These are phyloP conservation scores for Tetraneura akinire DNA, from an alignment of 1,140 invertebrate genomes.

Conservation along the genomic window DNA sequence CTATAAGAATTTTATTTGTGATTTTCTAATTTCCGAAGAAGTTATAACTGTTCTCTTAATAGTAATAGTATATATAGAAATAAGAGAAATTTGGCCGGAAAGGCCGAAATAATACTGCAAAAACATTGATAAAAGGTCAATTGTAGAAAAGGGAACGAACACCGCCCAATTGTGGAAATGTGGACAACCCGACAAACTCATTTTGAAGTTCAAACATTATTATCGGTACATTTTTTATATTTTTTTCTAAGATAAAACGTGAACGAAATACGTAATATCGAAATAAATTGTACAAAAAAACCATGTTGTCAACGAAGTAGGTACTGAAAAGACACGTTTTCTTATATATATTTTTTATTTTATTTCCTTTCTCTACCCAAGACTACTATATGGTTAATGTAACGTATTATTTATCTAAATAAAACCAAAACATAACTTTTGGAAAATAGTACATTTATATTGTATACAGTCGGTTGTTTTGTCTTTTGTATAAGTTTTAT, in stretches of 20 bases:
- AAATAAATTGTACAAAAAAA: constrained; percentile 28
- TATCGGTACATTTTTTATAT: constrained; percentile 31
- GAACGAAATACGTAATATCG: constrained; percentile 20
- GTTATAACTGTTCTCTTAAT: too few relatives aligned
- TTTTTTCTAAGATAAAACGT: constrained; percentile 15
- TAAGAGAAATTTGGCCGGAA: too few relatives aligned
- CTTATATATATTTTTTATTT: not conserved
- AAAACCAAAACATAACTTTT: not conserved
- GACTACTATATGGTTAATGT: not conserved
- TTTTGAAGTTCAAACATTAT: constrained; percentile 42
- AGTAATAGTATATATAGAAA: too few relatives aligned
- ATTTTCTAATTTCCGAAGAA: not conserved
- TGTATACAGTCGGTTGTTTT: too few relatives aligned
- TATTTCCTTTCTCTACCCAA: not conserved
- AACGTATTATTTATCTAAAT: not conserved
- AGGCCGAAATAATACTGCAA: not conserved
- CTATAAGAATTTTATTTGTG: not conserved
- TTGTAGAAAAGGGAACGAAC: not conserved
- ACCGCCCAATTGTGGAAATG: not conserved
- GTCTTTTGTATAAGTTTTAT: too few relatives aligned
- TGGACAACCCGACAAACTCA: constrained; percentile 26
- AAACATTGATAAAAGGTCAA: constrained; percentile 10
- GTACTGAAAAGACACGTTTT: not conserved
- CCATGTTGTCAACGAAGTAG: not conserved
- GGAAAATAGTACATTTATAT: not conserved